phyloP scores from a whole-genome alignment of 1,140 invertebrate species.

The Oncopeltus fasciatus region DNA sequence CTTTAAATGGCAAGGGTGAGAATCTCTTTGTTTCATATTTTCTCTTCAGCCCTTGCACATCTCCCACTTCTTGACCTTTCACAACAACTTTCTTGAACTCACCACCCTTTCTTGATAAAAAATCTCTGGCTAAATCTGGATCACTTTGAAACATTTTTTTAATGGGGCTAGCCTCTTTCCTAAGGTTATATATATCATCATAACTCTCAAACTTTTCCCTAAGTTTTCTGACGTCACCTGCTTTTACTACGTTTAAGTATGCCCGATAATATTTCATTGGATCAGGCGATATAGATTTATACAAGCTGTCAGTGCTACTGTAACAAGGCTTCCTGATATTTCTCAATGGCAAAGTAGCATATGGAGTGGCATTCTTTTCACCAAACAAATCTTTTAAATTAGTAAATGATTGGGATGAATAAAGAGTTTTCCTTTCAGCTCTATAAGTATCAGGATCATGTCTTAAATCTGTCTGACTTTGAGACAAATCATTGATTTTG shows the following conservation, averaged over 20 bases:
- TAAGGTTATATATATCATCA: conserved; percentile 31
- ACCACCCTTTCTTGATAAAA: conserved; percentile 34
- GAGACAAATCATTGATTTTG: neutral
- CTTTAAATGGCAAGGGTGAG: conserved; percentile 46
- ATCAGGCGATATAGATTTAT: conserved; percentile 40
- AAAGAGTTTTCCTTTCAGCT: neutral
- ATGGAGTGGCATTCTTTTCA: conserved; percentile 31
- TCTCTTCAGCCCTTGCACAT: conserved; percentile 43
- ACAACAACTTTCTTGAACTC: conserved; percentile 30
- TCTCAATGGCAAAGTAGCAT: conserved; percentile 13
- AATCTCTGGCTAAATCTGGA: conserved; percentile 50
- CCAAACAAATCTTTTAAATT: conserved; percentile 65
- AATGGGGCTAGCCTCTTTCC: conserved; percentile 28
- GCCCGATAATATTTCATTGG: conserved; percentile 51
- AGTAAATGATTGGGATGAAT: conserved; percentile 42
- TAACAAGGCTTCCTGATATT: conserved; percentile 13
- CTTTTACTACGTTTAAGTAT: conserved; percentile 49
- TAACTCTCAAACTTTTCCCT: conserved; percentile 56
- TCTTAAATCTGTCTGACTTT: neutral
- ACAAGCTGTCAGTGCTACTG: conserved; percentile 21
- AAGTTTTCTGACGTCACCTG: conserved; percentile 57
- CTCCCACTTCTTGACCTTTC: conserved; percentile 40
- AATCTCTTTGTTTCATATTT: conserved; percentile 43
- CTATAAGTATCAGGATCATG: neutral
- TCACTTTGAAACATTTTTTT: conserved; percentile 53